Conservation (phyloP, 2,888 invertebrate species). For the Spodoptera exigua region DNA sequence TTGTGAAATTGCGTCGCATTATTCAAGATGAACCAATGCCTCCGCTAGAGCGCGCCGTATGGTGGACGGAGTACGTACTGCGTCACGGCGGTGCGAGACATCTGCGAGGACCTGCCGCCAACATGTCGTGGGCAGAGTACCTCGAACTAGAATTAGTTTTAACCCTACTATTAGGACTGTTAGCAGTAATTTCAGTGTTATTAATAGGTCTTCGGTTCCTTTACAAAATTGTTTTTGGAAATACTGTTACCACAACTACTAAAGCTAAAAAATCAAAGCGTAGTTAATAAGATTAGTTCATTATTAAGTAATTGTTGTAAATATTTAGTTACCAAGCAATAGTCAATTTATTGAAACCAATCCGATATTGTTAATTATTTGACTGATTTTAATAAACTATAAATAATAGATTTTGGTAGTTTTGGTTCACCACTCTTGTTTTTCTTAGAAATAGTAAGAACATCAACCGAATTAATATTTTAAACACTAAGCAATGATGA, state of each 20-base stretch:
- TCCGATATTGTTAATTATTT: no score
- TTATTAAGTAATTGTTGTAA: no score
- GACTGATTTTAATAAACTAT: no score
- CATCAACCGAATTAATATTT: no score
- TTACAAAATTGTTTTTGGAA: not conserved
- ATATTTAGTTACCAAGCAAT: no score
- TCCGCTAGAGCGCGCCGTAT: slow-evolving; percentile 73
- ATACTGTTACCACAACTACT: not conserved
- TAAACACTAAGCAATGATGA: no score
- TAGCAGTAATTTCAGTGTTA: not conserved
- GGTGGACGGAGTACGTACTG: slow-evolving; percentile 84
- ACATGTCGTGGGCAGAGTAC: slow-evolving; percentile 61
- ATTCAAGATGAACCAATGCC: slow-evolving; percentile 46
- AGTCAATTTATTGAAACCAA: no score
- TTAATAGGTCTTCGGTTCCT: not conserved
- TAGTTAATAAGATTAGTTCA: not conserved
- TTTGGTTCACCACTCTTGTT: no score
- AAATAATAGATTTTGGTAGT: no score
- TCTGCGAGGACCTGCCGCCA: slow-evolving; percentile 71
- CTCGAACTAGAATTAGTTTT: slow-evolving; percentile 60
- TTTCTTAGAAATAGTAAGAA: no score
- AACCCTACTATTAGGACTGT: slow-evolving; percentile 6
- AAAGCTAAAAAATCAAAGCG: slow-evolving; percentile 10
- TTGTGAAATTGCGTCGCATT: slow-evolving; percentile 26
- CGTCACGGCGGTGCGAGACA: slow-evolving; percentile 77